A percentile compares a stretch with the other conserved stretches of the same genome.
phyloP scores from a whole-genome alignment of 2,888 invertebrate species.

The Cheilosia vernalis region DNA sequence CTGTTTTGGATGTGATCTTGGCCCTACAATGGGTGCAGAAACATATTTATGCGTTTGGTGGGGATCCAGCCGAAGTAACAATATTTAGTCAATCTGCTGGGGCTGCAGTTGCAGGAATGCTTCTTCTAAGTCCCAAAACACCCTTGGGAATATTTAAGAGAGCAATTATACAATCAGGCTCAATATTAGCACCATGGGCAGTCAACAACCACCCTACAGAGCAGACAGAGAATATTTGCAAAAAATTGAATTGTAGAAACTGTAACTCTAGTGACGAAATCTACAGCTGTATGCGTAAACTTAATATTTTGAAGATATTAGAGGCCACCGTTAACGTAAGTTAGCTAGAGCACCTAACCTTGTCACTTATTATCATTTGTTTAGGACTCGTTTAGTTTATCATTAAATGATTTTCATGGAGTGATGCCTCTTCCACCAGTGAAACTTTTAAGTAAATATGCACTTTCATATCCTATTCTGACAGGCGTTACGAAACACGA shows the following conservation, averaged over 20 bases:
- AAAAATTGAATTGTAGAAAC: conserved; percentile 77
- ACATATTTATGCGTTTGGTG: conserved; percentile 84
- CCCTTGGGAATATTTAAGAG: conserved; percentile 82
- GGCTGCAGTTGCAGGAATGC: conserved; percentile 83
- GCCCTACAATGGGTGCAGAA: conserved; percentile 85
- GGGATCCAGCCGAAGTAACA: conserved; percentile 84
- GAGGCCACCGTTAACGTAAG: conserved; percentile 71
- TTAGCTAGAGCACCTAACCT: not conserved
- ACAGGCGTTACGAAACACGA: conserved; percentile 84
- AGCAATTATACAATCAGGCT: conserved; percentile 85
- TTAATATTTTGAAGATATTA: conserved; percentile 78
- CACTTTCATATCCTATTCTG: conserved; percentile 80
- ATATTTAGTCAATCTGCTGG: conserved; percentile 85
- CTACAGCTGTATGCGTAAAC: conserved; percentile 79
- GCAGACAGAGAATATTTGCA: conserved; percentile 80
- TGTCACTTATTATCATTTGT: conserved; percentile 7
- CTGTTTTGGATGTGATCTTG: conserved; percentile 84
- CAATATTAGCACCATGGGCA: conserved; percentile 84
- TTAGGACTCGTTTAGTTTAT: conserved; percentile 78
- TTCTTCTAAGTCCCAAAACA: conserved; percentile 83
- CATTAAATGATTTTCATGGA: conserved; percentile 77
- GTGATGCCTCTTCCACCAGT: conserved; percentile 77
- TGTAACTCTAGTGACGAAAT: conserved; percentile 76
- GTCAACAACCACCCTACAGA: conserved; percentile 81
- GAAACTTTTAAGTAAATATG: conserved; percentile 69